Evolutionary conservation across 2,888 invertebrate genomes (phyloP), one percentile per base, ranked within the genome.

Genomic region (Aromia moschata): DNA sequence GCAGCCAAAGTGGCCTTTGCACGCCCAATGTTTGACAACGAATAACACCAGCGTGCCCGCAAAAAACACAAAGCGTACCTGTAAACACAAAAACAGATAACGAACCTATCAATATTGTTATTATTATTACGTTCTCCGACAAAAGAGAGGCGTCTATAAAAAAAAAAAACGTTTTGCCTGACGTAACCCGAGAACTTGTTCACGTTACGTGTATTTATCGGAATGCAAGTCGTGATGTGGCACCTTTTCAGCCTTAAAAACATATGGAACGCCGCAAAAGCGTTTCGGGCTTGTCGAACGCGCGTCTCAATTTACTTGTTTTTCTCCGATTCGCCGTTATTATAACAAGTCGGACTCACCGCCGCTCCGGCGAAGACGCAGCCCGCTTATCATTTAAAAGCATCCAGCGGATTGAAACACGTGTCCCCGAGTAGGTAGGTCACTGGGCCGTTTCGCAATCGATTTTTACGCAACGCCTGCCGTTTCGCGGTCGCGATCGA

Each of bases 371-470:
- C n/a, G n/a, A n/a, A n/a, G n/a, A n/a, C 69, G 74, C 77, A 76
- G 70, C 71, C n/a, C n/a, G 74, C 74, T 76, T 74, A 77, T 76
- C 77, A 78, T 79, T 75, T 74, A 73, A 72, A 60, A 64, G 64
- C 17, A 51, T 56, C 51, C 17, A 20, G 20, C 49, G 25, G 31
- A 43, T 14, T 45, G 31, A 45, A 45, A 31, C 45, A 45, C 16
- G 45, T 43, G 43, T 25, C 43, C 12, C 11, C 11, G 25, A 14
- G 12, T 20, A n/a, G 18, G 33, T 44, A 16, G 53, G 41, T 53
- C 31, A 41, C 31, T 43, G 10, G 20, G n/a, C 5, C 15, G 33
- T 43, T n/a, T n/a, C 25, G 25, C 17, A 14, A 40, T 11, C 14
- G 18, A 30, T 38, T 30, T 51, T 38, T 44, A 41, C 15, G 53